phyloP scores from a whole-genome alignment of 2,797 vertebrate species.

The Neostethus bicornis region DNA sequence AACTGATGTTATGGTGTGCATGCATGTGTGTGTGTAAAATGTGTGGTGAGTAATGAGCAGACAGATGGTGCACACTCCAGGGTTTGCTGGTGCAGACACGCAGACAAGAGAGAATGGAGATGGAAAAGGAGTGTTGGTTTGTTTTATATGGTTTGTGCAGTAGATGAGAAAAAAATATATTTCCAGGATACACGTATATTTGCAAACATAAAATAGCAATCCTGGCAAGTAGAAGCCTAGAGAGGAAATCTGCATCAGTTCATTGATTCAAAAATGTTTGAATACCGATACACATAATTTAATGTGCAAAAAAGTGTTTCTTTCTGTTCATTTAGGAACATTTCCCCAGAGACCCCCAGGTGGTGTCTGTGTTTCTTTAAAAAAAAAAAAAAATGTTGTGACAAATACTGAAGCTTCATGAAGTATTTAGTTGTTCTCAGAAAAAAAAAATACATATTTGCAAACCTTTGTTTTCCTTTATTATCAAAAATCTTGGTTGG shows the following conservation, averaged over 20 bases:
- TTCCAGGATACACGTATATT: not conserved
- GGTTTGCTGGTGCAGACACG: slow-evolving; percentile 53
- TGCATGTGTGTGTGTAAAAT: slow-evolving; percentile 30
- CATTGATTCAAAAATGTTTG: slow-evolving; percentile 12
- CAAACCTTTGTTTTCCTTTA: too few relatives aligned
- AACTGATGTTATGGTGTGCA: slow-evolving; percentile 27
- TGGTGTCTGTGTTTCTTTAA: slow-evolving; percentile 14
- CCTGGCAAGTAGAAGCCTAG: slow-evolving; percentile 3
- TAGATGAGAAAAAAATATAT: slow-evolving; percentile 6
- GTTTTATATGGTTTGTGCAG: slow-evolving; percentile 13
- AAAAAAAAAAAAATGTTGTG: slow-evolving; percentile 21
- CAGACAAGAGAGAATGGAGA: slow-evolving; percentile 40
- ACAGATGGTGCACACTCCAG: slow-evolving; percentile 73
- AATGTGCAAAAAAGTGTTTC: not conserved
- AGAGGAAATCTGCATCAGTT: slow-evolving; percentile 14
- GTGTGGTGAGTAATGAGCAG: slow-evolving; percentile 61
- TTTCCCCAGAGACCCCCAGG: not conserved
- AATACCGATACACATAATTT: not conserved
- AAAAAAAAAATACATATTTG: too few relatives aligned
- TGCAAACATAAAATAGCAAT: slow-evolving; percentile 3
- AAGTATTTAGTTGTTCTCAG: slow-evolving; percentile 13
- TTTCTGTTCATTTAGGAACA: slow-evolving; percentile 1
- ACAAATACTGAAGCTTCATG: slow-evolving; percentile 19
- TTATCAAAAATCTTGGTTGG: too few relatives aligned
- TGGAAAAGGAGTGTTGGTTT: slow-evolving; percentile 42